These are phyloP conservation scores for Drosophila siamana DNA, from an alignment of 2,888 invertebrate genomes.

Conservation along the genomic window DNA sequence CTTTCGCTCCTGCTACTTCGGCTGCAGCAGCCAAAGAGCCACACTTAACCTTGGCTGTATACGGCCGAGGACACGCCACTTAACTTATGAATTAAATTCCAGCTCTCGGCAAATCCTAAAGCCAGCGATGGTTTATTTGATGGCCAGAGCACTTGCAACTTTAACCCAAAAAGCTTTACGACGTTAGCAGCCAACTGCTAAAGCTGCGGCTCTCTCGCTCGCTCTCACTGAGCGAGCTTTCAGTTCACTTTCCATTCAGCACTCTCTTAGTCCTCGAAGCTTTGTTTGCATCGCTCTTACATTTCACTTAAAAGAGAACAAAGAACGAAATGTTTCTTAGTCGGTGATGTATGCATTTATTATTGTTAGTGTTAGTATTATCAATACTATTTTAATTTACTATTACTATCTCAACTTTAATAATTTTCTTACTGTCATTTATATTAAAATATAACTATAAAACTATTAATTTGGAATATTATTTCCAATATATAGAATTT, in stretches of 20 bases:
- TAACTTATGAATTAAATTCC: slow-evolving; percentile 77
- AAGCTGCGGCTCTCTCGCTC: slow-evolving; percentile 16
- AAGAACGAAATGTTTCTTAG: not conserved
- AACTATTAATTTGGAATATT: too few species aligned
- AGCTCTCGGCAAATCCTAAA: slow-evolving; percentile 52
- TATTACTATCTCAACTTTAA: too few species aligned
- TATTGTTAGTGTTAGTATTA: not conserved
- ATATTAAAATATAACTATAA: too few species aligned
- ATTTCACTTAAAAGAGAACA: not conserved
- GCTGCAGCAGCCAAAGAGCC: slow-evolving; percentile 37
- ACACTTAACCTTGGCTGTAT: slow-evolving; percentile 76
- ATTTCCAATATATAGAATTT: too few species aligned
- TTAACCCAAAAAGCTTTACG: slow-evolving; percentile 60
- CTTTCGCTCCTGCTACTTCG: slow-evolving; percentile 17
- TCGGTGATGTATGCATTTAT: not conserved
- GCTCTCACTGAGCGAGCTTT: slow-evolving; percentile 29
- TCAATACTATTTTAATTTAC: not conserved
- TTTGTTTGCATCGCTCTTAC: slow-evolving; percentile 9
- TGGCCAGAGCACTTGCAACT: slow-evolving; percentile 46
- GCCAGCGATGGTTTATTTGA: slow-evolving; percentile 48
- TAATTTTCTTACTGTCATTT: too few species aligned
- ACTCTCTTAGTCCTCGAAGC: slow-evolving; percentile 36
- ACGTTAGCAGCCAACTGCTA: slow-evolving; percentile 16
- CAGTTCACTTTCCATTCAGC: slow-evolving; percentile 66
- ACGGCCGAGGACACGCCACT: slow-evolving; percentile 75